phyloP scores from a whole-genome alignment of 2,113 vertebrate species.

The Sarotherodon lohbergeri region DNA sequence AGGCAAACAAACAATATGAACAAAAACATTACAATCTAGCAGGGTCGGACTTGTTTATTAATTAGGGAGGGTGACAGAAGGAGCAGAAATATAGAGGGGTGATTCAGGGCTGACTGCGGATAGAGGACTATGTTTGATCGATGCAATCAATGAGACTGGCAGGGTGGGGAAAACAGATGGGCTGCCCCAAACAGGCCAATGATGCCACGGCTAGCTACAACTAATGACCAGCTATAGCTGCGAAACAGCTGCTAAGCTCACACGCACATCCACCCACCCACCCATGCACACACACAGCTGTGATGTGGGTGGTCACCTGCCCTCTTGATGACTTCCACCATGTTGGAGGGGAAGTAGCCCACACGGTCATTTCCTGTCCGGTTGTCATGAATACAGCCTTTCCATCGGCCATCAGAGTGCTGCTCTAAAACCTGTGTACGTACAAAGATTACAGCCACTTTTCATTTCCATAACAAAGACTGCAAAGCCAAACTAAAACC shows the following conservation, averaged over 20 bases:
- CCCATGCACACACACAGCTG: conserved; percentile 40
- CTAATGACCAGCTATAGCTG: conserved; percentile 42
- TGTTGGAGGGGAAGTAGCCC: conserved; percentile 95
- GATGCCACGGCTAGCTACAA: conserved; percentile 40
- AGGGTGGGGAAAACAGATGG: conserved; percentile 26
- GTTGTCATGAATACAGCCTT: conserved; percentile 98
- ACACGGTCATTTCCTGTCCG: conserved; percentile 95
- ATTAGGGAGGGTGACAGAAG: background rate
- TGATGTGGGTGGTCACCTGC: conserved; percentile 82
- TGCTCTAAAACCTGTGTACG: conserved; percentile 88
- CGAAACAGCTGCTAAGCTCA: conserved; percentile 31
- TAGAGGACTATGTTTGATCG: background rate
- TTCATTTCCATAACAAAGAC: background rate
- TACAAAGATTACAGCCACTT: background rate
- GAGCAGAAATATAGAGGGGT: background rate
- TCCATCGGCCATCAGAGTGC: conserved; percentile 94
- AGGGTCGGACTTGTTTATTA: background rate
- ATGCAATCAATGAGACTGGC: conserved; percentile 43
- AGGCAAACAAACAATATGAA: conserved; percentile 46
- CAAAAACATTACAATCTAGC: conserved; percentile 17
- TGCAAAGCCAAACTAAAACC: background rate
- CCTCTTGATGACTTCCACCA: conserved; percentile 95
- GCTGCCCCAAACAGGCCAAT: conserved; percentile 11
- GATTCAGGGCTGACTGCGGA: background rate
- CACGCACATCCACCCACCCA: conserved; percentile 24